Base-by-base conservation (phyloP, 2,797 vertebrate genomes). In the Rallus crepitans region DNA sequence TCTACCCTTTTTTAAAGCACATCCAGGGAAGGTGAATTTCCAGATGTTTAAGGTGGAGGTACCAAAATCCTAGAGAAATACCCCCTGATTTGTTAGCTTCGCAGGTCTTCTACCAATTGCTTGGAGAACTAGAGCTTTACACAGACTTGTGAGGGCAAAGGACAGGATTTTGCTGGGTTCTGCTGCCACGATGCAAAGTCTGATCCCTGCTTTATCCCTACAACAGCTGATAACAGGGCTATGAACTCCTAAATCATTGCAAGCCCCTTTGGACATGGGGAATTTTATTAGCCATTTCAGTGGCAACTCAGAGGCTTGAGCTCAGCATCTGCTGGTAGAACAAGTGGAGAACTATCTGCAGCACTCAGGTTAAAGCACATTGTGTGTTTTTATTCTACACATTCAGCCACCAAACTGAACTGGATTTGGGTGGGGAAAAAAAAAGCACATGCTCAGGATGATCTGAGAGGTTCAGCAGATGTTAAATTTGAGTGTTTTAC, bases 371-470 rank as follows among this genome's bases (percentile, higher is more conserved):
- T 18, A 47, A 91, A 61, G 17, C 12, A 2, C 6, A 1, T 42
- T 63, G 4, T 15, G 11, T 30, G 30, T 53, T 66, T 66, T 53
- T n/a, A 53, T 59, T 61, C 27, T n/a, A 31, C 0, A 2, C 47
- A 24, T 33, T 68, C 64, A 87, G 55, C 23, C 63, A 50, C 12
- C 56, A 42, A 57, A 47, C 13, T 1, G 7, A 72, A 7, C 3
- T 25, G 33, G 52, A 13, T 20, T 61, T 39, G 5, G 40, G 27
- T 31, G 23, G 40, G 37, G 11, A 61, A 63, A 63, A 13, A 63
- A 63, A 63, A 63, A 60, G 16, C 23, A 35, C 0, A 0, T 59
- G 17, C 9, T 30, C 12, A 0, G n/a, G 64, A 63, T n/a, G n/a
- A 80, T 25, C 25, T 1, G 4, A 75, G 33, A n/a, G 14, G 28